Conservation (phyloP, 1,140 invertebrate genomes). For the Lasaia peninsularis region DNA sequence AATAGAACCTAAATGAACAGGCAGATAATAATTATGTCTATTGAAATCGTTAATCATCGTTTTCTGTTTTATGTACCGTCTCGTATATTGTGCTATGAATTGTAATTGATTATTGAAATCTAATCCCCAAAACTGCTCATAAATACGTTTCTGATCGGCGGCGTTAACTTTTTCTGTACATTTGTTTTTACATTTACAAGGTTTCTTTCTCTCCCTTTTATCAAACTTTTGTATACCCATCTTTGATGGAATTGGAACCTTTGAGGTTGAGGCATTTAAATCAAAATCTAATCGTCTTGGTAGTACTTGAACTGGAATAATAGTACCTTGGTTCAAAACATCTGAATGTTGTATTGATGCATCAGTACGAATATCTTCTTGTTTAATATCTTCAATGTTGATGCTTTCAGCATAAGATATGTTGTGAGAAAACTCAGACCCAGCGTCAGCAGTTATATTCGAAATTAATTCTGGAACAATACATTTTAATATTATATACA, state of each 20-base stretch:
- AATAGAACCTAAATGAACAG: too few relatives aligned
- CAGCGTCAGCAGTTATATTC: background rate
- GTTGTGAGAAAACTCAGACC: background rate
- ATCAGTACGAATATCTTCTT: background rate
- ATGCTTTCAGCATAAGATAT: background rate
- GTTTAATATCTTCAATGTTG: background rate
- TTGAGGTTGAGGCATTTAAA: background rate
- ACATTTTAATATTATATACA: too few relatives aligned
- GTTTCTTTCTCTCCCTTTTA: background rate
- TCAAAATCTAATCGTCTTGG: background rate
- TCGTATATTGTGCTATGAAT: conserved; percentile 4
- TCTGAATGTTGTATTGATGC: background rate
- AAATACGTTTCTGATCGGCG: conserved; percentile 1
- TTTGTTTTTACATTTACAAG: conserved; percentile 8
- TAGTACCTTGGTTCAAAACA: background rate
- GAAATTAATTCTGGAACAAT: too few relatives aligned
- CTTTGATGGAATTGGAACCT: background rate
- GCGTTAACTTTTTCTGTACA: background rate
- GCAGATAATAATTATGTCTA: background rate
- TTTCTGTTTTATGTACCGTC: background rate
- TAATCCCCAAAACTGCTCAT: conserved; percentile 5
- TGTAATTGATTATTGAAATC: conserved; percentile 2
- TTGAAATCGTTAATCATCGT: background rate
- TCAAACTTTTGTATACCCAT: background rate
- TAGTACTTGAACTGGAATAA: background rate